Base-by-base conservation (phyloP, 2,888 invertebrate species). In the Frankliniella fusca region DNA sequence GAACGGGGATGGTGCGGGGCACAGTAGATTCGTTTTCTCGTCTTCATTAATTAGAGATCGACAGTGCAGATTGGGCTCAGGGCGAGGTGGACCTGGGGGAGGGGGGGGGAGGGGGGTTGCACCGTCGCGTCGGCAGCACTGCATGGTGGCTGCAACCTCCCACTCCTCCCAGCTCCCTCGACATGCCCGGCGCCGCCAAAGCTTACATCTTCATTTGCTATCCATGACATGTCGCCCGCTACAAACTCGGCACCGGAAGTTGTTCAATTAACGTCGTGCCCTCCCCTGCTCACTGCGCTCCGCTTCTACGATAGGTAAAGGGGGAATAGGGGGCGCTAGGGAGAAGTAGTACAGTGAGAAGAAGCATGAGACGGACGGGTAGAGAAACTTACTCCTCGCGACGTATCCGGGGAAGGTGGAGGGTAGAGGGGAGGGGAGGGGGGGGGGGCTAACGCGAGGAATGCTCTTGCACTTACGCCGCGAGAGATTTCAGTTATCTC, bases 161-260 rank as follows among this genome's bases (percentile, higher is more conserved):
- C 23, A 23, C 70, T n/a, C 23, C 23, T 27, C 70, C 70, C 70
- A n/a, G n/a, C n/a, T 3, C 11, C 27, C 12, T 27, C 61, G 15
- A 11, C n/a, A 61, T 18, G 7, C 70, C 10, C 70, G 27, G 10
- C 70, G 27, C 70, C 70, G 70, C 11, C 12, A 23, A 23, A 27
- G 27, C 70, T 27, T 76, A 76, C 70, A 76, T 76, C 70, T 27
- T 76, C 70, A 76, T 76, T 76, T 76, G 70, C 70, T 76, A 27
- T n/a, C 61, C 61, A 61, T 61, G 61, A 61, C 70, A 27, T 27
- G 70, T 76, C 23, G n/a, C n/a, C n/a, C n/a, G 70, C 70, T 27
- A n/a, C 61, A 61, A 61, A 27, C 70, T 76, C 70, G n/a, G 61
- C 61, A 61, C 61, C 70, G 70, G 70, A 76, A 76, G 70, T 76